Conservation (phyloP, 1,140 invertebrate species). For the Drosophila fuyamai region DNA sequence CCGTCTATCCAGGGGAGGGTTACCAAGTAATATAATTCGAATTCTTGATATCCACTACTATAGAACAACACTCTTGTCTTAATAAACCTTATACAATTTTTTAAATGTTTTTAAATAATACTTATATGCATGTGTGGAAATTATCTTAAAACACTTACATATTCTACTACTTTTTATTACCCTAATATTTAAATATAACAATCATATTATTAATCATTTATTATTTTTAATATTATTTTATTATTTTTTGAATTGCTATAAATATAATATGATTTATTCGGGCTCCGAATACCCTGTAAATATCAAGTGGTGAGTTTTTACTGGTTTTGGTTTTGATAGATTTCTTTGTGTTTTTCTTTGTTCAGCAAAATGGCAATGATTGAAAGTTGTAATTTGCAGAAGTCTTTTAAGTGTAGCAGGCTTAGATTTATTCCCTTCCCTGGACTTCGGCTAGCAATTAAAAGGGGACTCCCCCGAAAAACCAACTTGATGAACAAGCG, state of each 20-base stretch:
- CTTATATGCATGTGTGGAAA: no score
- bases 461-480: constrained; percentile 8
- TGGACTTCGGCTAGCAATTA: constrained; percentile 44
- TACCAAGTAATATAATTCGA: neutral
- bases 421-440: constrained; percentile 17
- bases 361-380: constrained; percentile 54
- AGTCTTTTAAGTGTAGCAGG: constrained; percentile 46
- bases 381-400: constrained; percentile 70
- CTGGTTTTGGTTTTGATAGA: constrained; percentile 76
- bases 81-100: no score
- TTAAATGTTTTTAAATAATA: no score
- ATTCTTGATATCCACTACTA: constrained; percentile 15
- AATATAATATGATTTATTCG: no score
- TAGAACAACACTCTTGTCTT: no score
- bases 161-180: no score
- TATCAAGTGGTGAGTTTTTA: constrained; percentile 20
- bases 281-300: constrained; percentile 8
- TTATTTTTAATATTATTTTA: no score
- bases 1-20: neutral
- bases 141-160: no score
- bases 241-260: no score
- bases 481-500: constrained; percentile 38
- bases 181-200: no score
- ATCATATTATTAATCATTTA: no score
- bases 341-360: constrained; percentile 42